These are phyloP conservation scores for Drosophila varians DNA, from an alignment of 1,140 invertebrate species.

Conservation along the genomic window DNA sequence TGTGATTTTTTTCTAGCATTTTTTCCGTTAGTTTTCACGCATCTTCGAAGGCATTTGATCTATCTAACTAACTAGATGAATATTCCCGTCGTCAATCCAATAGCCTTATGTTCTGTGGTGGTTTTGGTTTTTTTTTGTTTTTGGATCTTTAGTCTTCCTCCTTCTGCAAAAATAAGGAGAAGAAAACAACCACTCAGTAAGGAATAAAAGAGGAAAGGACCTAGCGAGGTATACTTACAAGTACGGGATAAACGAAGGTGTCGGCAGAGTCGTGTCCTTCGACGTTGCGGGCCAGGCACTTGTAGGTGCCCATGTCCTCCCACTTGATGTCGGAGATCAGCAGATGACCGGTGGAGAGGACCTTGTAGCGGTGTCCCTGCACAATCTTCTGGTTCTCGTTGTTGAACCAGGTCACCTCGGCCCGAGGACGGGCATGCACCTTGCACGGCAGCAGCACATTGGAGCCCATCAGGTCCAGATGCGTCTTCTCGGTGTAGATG, in stretches of 20 bases:
- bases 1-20: conserved; percentile 42
- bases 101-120: conserved; percentile 46
- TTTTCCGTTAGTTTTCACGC: conserved; percentile 56
- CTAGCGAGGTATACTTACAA: conserved; percentile 83
- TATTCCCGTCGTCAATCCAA: conserved; percentile 62
- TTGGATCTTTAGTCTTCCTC: conserved; percentile 67
- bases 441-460: conserved; percentile 89
- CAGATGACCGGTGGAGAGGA: conserved; percentile 89
- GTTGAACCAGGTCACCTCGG: conserved; percentile 88
- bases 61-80: conserved; percentile 78
- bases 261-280: conserved; percentile 86
- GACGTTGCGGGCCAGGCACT: conserved; percentile 89
- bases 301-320: conserved; percentile 92
- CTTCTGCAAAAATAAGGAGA: conserved; percentile 49
- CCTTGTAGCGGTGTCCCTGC: conserved; percentile 84
- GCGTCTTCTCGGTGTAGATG: conserved; percentile 84
- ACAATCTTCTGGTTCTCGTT: conserved; percentile 85
- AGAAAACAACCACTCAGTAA: not conserved
- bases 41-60: conserved; percentile 80
- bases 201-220: not conserved
- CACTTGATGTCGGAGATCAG: conserved; percentile 88
- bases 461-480: conserved; percentile 86
- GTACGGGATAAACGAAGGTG: conserved; percentile 91
- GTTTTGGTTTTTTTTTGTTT: conserved; percentile 10
- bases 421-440: conserved; percentile 86